Evolutionary conservation across 2,888 invertebrate genomes (phyloP).

Genomic region (Choristoneura rosaceana): DNA sequence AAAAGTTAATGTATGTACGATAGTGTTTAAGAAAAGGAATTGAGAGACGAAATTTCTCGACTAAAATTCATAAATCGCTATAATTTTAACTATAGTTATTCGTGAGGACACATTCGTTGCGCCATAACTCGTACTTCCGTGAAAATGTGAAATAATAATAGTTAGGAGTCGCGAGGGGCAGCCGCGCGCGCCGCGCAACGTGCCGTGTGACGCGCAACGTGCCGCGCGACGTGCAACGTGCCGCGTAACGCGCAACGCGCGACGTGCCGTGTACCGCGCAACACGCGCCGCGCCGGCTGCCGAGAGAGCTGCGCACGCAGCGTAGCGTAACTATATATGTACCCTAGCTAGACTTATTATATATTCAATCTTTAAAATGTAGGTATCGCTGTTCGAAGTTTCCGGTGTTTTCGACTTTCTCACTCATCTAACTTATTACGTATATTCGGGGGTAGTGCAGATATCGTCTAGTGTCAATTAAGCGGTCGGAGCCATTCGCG

Average conservation of each 20-base stretch:
- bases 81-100: constrained; percentile 20
- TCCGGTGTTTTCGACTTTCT: constrained; percentile 74
- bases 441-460: constrained; percentile 74
- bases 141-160: constrained; percentile 52
- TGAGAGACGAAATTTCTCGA: constrained; percentile 57
- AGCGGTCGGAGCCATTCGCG: constrained; percentile 57
- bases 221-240: neutral
- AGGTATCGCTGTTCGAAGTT: constrained; percentile 76
- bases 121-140: constrained; percentile 64
- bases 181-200: constrained; percentile 1
- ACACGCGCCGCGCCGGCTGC: constrained; percentile 1
- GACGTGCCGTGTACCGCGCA: too few relatives aligned
- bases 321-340: constrained; percentile 57
- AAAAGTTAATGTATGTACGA: constrained; percentile 61
- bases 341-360: constrained; percentile 75
- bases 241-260: too few relatives aligned
- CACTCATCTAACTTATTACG: constrained; percentile 71
- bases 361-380: constrained; percentile 79
- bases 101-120: constrained; percentile 52
- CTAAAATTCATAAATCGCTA: constrained; percentile 13
- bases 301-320: constrained; percentile 3
- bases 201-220: neutral
- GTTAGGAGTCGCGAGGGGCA: constrained; percentile 6
- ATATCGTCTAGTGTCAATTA: constrained; percentile 83
- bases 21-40: constrained; percentile 78